Evolutionary conservation across 1,140 invertebrate genomes (phyloP), one percentile per base, ranked within the genome.

Genomic region (Formica exsecta): DNA sequence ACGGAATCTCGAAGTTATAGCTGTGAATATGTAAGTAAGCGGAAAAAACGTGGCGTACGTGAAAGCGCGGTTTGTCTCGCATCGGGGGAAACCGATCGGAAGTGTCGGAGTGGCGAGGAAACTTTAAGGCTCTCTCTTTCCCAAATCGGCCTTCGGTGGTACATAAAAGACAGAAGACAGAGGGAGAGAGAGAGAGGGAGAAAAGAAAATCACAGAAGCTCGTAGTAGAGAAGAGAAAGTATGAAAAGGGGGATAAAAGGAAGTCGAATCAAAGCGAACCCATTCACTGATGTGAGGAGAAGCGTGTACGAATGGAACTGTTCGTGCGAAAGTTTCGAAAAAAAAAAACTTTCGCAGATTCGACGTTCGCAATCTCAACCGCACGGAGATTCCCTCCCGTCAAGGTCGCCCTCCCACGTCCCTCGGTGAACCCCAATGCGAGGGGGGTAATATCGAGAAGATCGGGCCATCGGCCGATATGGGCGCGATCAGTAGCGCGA

Each of bases 21-120:
- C 86, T 89, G 87, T 86, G 88, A 89, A 89, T 89, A 89, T 77
- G 87, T 86, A 89, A 89, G 88, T 84, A 84, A 89, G 59, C 22
- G 48, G 87, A 44, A 66, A 38, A 70, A 29, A 66, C 44, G 41
- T 16, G 61, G 4, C 22, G 73, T 19, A 32, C 48, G 48, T 19
- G 25, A 71, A 73, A 73, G 54, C 44, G 54, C 68, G 51, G 57
- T 81, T 81, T 73, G 66, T 73, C 54, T 81, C 79, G 79, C 68
- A 73, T 71, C 19, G 79, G 79, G 79, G 68, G 68, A 61, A 73
- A 59, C 51, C 36, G 79, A 73, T 73, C 68, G 79, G 38, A 74
- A 83, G 57, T 25, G 19, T 71, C 44, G 41, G 48, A 54, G 29
- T 16, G 51, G 66, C 9, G 54, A 44, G 68, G 57, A 54, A 83